phyloP scores from a whole-genome alignment of 1,140 invertebrate genomes.

The Apis dorsata region DNA sequence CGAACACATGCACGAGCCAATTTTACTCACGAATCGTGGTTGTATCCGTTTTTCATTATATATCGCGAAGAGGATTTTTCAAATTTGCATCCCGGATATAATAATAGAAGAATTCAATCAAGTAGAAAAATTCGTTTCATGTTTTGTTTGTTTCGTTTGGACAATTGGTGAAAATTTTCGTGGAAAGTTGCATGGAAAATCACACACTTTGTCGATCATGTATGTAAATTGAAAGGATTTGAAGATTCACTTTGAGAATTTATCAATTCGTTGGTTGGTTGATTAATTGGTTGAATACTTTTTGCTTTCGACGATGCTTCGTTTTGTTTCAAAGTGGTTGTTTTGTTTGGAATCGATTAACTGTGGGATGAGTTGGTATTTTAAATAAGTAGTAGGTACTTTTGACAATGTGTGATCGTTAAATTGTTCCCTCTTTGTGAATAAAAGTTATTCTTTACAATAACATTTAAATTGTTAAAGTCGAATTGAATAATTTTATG shows the following conservation, averaged over 20 bases:
- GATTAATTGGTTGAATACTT: too few species aligned
- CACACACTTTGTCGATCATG: not conserved
- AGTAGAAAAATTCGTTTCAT: not conserved
- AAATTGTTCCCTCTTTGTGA: too few species aligned
- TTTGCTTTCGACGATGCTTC: not conserved
- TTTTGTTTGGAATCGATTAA: too few species aligned
- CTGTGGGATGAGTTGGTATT: too few species aligned
- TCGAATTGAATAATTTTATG: too few species aligned
- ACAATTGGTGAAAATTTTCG: not conserved
- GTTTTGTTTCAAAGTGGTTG: not conserved
- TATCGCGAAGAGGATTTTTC: constrained; percentile 34
- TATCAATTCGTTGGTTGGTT: too few species aligned
- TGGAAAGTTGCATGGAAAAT: not conserved
- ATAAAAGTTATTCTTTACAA: too few species aligned
- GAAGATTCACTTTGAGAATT: not conserved
- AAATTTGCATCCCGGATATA: constrained; percentile 9
- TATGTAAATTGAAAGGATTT: constrained; percentile 2
- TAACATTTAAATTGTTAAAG: too few species aligned
- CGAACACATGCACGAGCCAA: not conserved
- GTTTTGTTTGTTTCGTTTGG: not conserved
- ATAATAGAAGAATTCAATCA: not conserved
- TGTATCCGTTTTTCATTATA: constrained; percentile 5
- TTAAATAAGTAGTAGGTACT: too few species aligned
- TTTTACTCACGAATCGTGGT: not conserved
- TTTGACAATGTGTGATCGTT: too few species aligned